Evolutionary conservation across 2,888 invertebrate species (phyloP), one percentile per base, ranked within the genome.

Genomic region (Agapostemon virescens): DNA sequence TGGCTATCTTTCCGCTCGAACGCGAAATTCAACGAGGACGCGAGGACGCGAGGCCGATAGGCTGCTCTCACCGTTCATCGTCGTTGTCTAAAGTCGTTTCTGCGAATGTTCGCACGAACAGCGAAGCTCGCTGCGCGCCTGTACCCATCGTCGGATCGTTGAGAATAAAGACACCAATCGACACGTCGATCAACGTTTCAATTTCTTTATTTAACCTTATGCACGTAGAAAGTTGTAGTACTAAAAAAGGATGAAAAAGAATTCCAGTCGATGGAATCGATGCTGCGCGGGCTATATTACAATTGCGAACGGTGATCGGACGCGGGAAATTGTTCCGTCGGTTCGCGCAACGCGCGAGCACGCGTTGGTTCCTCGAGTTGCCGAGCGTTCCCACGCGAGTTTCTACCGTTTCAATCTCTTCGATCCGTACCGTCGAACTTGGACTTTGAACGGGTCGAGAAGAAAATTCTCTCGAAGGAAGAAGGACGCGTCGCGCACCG

Each of bases 141-240:
- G 61, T 61, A 52, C n/a, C 45, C 23, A 20, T 0, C 17, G 20
- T 30, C 7, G 26, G 20, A 20, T 33, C 4, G 45, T 55, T 55
- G 55, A 0, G 7, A 68, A 55, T 11, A 66, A 63, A 68, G 40
- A 70, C 17, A 42, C 49, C 38, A n/a, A 49, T 2, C 49, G 49
- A 49, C 49, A 66, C 15, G 26, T 30, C 15, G 20, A 40, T 42
- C 17, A 17, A 17, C 23, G 26, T 66, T 49, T 40, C 26, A 40
- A 66, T 26, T 23, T 55, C 17, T 40, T 66, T 66, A 66, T 66
- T 66, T 20, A 66, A 66, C 36, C 66, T 40, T 66, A 66, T 66
- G 23, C 38, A 36, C 11, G 42, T 66, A 66, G 40, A 42, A 66
- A 66, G 26, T 6, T 33, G 15, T 11, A 23, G 40, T 66, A 42